phyloP scores from a whole-genome alignment of 2,888 invertebrate genomes.

The Macroteleia sp. region DNA sequence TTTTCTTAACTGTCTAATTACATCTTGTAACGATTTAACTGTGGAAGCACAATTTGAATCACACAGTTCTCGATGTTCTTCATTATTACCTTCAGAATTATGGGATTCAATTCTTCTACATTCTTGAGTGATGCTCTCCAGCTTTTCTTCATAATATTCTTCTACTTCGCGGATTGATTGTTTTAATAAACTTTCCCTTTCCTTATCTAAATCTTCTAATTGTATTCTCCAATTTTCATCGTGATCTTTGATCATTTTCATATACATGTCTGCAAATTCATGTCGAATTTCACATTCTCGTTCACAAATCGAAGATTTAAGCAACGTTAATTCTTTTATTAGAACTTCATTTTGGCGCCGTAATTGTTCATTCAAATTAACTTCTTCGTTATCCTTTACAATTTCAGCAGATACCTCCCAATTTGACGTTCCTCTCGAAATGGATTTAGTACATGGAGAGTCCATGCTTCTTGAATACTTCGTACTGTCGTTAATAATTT shows the following conservation, averaged over 20 bases:
- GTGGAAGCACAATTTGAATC: conserved; percentile 53
- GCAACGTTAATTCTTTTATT: conserved; percentile 62
- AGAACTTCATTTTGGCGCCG: conserved; percentile 60
- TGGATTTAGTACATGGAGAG: too few relatives aligned
- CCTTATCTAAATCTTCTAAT: conserved; percentile 68
- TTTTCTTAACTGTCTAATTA: conserved; percentile 65
- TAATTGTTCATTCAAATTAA: conserved; percentile 60
- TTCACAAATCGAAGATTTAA: conserved; percentile 62
- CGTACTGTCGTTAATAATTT: too few relatives aligned
- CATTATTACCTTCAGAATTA: conserved; percentile 37
- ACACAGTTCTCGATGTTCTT: conserved; percentile 29
- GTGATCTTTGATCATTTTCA: conserved; percentile 69
- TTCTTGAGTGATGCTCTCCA: conserved; percentile 69
- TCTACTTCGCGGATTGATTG: conserved; percentile 73
- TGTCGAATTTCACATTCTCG: conserved; percentile 73
- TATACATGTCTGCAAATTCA: conserved; percentile 71
- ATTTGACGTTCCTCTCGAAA: too few relatives aligned
- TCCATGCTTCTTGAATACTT: too few relatives aligned
- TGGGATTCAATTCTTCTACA: conserved; percentile 67
- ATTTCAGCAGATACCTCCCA: too few relatives aligned
- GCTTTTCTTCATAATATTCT: conserved; percentile 72
- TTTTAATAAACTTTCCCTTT: conserved; percentile 70
- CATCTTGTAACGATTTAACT: conserved; percentile 61
- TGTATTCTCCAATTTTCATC: conserved; percentile 74
- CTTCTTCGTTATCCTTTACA: too few relatives aligned